Base-by-base conservation (phyloP, 2,888 invertebrate genomes). In the Polylopha cassiicola region DNA sequence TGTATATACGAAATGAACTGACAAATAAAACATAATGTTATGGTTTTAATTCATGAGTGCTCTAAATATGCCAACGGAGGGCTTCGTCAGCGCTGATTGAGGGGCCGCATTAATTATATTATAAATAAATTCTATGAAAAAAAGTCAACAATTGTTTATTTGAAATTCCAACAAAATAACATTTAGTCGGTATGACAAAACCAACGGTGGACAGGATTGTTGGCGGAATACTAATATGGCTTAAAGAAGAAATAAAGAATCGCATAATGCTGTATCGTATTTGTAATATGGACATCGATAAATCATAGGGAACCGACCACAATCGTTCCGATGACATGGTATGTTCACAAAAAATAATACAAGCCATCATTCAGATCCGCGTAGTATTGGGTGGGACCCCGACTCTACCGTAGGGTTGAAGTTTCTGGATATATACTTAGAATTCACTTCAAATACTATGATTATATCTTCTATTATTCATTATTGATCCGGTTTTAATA, bases 171-270 rank as follows among this genome's bases (percentile, higher is more conserved):
- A 80, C 66, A 80, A 82, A 80, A 82, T 79, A 79, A 84, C 82
- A 85, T 84, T 82, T 82, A 77, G 79, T 73, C 76, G 80, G 80
- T 78, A 84, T 84, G 79, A 81, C 82, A 84, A 84, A 85, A 85
- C 84, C 78, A 75, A 61, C 67, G 73, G 71, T 70, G 77, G 70
- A 66, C 78, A 71, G 76, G 70, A 68, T 76, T 80, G 80, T 82
- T 82, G 73, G 76, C 70, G 65, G 84, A 82, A 85, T 85, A 84
- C 84, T 84, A 85, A 85, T 84, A 84, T 75, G 75, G 65, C 67
- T 73, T 84, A 80, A 82, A 84, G 78, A 82, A 82, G 77, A 84
- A 85, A 84, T 82, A 84, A 82, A 82, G 76, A 76, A 78, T 73
- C 70, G 77, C 69, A 81, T 81, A 81, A 82, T 80, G 68, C 73